Evolutionary conservation across 2,888 invertebrate species (phyloP).

Genomic region (Iselma pallidipennis): DNA sequence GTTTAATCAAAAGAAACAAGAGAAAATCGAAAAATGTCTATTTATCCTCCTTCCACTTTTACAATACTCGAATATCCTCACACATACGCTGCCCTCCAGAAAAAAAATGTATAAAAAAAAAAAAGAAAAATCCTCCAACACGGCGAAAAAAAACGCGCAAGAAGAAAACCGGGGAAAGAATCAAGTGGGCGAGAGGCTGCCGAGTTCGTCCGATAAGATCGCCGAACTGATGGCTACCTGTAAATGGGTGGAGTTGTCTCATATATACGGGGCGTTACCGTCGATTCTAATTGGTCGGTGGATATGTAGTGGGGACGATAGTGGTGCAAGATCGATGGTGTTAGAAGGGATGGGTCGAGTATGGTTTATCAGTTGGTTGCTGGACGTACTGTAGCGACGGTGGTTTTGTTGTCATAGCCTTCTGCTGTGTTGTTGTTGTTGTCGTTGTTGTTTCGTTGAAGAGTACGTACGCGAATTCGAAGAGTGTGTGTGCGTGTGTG

Average conservation of each 20-base stretch:
- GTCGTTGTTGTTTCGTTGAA: neutral
- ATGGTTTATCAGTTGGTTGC: constrained; percentile 24
- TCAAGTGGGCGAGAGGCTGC: constrained; percentile 5
- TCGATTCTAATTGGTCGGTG: constrained; percentile 39
- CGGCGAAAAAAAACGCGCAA: neutral
- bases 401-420: constrained; percentile 5
- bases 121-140: too few species aligned
- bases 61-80: neutral
- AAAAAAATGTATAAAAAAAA: neutral
- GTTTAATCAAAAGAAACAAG: too few species aligned
- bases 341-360: constrained; percentile 40
- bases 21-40: too few species aligned
- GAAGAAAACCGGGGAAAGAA: neutral
- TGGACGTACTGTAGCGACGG: constrained; percentile 8
- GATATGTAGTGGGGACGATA: constrained; percentile 40
- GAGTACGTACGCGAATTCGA: neutral
- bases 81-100: too few species aligned
- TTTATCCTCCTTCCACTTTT: too few species aligned
- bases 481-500: neutral
- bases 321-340: constrained; percentile 45
- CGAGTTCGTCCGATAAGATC: constrained; percentile 50
- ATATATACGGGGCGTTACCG: constrained; percentile 38
- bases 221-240: constrained; percentile 56
- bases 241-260: constrained; percentile 9
- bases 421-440: constrained; percentile 1